Evolutionary conservation across 1,140 invertebrate genomes (phyloP), one percentile per base, ranked within the genome.

Genomic region (Platyscapa corneri): DNA sequence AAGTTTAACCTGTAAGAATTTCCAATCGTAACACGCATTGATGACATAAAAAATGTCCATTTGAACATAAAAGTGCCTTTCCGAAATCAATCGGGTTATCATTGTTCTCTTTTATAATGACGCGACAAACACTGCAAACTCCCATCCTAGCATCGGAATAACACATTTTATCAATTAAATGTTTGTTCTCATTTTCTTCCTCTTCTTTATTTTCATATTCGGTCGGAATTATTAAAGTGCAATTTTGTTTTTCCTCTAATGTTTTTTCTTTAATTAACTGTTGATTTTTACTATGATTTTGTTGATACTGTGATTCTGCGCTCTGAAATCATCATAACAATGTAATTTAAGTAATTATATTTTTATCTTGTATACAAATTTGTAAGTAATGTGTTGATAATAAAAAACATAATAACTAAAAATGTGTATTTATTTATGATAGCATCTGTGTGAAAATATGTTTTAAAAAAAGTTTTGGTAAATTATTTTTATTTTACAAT

Each of bases 91-190:
- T 65, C 67, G 0, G 87, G 79, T 56, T 84, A 3, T 30, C 34
- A n/a, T 88, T 2, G 76, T 82, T n/a, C 88, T 42, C 87, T 64
- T 83, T 84, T 23, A 90, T 78, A 7, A 86, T 88, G 32, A 89
- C 81, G 65, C 90, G 90, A 83, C 91, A 93, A 85, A 90, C 88
- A n/a, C 87, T 88, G 76, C 91, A 93, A 12, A 91, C 75, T 27
- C 85, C 90, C 42, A 89, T 34, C 60, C 86, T 86, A 0, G 88
- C 83, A n/a, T 88, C 88, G 12, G 87, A 27, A 39, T 87, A 85
- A 0, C 70, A 72, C 84, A 86, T 86, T 30, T 82, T 42, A 0
- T 86, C 74, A 5, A 86, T 32, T 42, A 16, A 16, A 16, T 56
- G 65, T 85, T 75, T 80, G 6, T 20, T 77, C 0, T 74, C 32